Base-by-base conservation (phyloP, 2,113 vertebrate genomes). In the Oostethus manadensis region DNA sequence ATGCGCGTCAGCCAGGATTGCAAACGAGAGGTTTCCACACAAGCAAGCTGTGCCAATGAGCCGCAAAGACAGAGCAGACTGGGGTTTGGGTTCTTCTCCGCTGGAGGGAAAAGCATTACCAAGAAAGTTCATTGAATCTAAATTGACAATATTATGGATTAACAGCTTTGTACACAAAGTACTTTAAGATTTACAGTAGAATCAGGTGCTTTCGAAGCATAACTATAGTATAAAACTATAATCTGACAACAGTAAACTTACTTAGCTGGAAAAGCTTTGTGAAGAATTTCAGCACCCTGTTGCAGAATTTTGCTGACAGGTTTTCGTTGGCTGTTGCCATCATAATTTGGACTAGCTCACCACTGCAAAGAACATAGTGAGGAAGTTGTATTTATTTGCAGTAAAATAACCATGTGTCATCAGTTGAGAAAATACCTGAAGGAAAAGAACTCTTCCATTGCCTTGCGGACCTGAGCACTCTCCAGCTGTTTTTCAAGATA, bases 211-310 rank as follows among this genome's bases (percentile, higher is more conserved):
- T 60, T 5, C 44, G n/a, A 16, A 44, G 18, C n/a, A 40, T 47
- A 57, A 38, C 38, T 38, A 11, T n/a, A 54, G 1, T 10, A 35
- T 7, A 38, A 23, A 29, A 4, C 4, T 29, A n/a, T 6, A 26
- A 16, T 8, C 4, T 26, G 15, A 51, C 23, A 51, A 33, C 0
- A 15, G 1, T 3, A 61, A 1, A 94, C 97, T 95, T 89, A 99
- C 97, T 93, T 21, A 99, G 93, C 78, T 98, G 95, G 86, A 99
- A 98, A 70, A 99, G 95, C 81, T 97, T 99, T 78, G 97, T 99
- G 89, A 99, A 98, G 81, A 99, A 97, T 71, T 97, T 98, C 78
- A 99, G 88, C 61, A 98, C 96, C 33, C 93, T 88, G 91, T 99
- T 99, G 82, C 97, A 99, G 82, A 98, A 99, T 82, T 97, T 98